Conservation (phyloP, 2,113 vertebrate species). For the Nothocercus nigrocapillus region DNA sequence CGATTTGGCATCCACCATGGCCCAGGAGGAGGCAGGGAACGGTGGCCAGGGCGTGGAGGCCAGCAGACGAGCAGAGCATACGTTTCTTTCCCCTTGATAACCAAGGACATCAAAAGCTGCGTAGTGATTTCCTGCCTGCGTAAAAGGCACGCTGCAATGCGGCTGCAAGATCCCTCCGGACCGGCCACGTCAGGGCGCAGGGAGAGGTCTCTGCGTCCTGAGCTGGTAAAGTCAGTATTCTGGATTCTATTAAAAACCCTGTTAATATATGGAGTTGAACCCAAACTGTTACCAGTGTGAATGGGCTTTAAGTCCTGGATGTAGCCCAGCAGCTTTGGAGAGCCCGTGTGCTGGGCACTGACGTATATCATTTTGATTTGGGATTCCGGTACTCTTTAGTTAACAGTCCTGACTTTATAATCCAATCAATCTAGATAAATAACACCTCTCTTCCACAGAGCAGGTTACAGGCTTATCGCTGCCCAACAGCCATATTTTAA, state of each 20-base stretch:
- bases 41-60: background rate
- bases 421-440: conserved; percentile 16
- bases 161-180: background rate
- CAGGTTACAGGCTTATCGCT: conserved; percentile 22
- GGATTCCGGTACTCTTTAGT: background rate
- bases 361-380: conserved; percentile 12
- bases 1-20: background rate
- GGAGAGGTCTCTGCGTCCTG: background rate
- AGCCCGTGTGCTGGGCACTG: background rate
- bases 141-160: background rate
- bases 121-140: background rate
- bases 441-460: background rate
- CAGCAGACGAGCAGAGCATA: background rate
- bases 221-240: background rate
- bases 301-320: background rate
- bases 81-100: background rate
- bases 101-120: background rate
- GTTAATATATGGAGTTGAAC: background rate
- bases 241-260: background rate
- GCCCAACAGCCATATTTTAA: conserved; percentile 24
- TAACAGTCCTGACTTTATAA: conserved; percentile 42
- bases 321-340: background rate
- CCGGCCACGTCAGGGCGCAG: background rate
- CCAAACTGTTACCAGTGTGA: background rate
- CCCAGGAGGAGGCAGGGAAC: fast-evolving